Evolutionary conservation across 2,888 invertebrate species (phyloP).

Genomic region (Sminthurinus aureus): DNA sequence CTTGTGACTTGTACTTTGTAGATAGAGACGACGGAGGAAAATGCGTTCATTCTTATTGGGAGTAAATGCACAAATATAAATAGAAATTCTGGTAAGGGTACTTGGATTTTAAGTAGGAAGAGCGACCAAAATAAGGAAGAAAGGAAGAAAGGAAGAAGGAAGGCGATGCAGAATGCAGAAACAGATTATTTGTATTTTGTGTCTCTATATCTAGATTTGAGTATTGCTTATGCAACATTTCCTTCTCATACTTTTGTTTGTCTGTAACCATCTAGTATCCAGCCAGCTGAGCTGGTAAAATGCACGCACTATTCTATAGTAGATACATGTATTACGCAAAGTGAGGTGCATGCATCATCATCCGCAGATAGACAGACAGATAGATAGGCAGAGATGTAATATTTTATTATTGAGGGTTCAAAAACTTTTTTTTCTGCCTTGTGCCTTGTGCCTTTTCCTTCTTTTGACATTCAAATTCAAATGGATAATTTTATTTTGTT

Average conservation of each 20-base stretch:
- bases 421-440: background rate
- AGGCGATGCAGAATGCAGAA: too few relatives aligned
- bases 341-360: background rate
- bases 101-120: too few relatives aligned
- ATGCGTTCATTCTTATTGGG: too few relatives aligned
- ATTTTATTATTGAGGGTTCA: background rate
- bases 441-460: background rate
- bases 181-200: conserved; percentile 19
- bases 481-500: conserved; percentile 34
- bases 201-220: too few relatives aligned
- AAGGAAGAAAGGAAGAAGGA: too few relatives aligned
- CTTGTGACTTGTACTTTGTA: too few relatives aligned
- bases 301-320: background rate
- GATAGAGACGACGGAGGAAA: too few relatives aligned
- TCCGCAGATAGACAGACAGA: background rate
- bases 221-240: conserved; percentile 16
- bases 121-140: too few relatives aligned
- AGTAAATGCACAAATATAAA: too few relatives aligned
- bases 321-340: background rate
- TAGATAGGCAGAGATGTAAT: background rate
- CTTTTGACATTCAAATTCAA: conserved; percentile 36
- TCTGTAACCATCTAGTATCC: too few relatives aligned
- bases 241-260: background rate
- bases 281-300: too few relatives aligned
- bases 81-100: too few relatives aligned